Percentiles rank a stretch among this genome's conserved stretches.
phyloP scores from a whole-genome alignment of 30 jellyfish, hydroid and myxozoan species.

The Hydractinia symbiolongicarpus region DNA sequence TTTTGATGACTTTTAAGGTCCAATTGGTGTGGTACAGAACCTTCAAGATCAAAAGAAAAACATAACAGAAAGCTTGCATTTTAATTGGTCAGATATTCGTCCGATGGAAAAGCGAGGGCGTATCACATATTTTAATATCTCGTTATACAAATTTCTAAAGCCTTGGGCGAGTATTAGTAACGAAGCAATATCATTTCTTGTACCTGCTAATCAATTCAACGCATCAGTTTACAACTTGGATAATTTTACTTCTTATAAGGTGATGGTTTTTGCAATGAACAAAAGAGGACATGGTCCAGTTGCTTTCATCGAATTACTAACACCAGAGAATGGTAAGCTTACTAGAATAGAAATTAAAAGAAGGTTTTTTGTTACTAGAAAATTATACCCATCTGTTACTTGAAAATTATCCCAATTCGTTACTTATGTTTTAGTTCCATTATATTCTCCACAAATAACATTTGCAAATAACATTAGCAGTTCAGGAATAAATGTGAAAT shows the following conservation, averaged over 20 bases:
- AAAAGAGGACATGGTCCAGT: slow-evolving; percentile 10
- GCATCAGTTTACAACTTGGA: background rate
- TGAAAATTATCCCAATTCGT: no score
- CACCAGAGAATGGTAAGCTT: slow-evolving; percentile 6
- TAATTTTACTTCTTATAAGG: background rate
- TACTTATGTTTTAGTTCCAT: background rate
- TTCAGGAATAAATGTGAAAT: slow-evolving; percentile 5
- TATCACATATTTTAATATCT: background rate
- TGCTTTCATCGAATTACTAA: background rate
- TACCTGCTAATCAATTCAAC: background rate
- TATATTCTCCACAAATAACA: background rate
- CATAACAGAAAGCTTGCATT: background rate
- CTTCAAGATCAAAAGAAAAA: background rate
- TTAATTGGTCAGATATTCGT: background rate
- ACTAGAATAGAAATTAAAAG: no score
- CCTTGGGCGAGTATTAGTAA: background rate
- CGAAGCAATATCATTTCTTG: background rate
- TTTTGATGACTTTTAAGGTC: background rate
- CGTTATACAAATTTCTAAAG: background rate
- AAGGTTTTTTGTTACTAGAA: no score
- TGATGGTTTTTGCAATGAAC: background rate
- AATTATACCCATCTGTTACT: no score
- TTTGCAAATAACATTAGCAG: slow-evolving; percentile 11
- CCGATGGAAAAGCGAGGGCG: slow-evolving; percentile 5
- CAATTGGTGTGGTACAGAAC: slow-evolving; percentile 4